Conservation (phyloP, 1,140 invertebrate species). For the Aphidius ervi region DNA sequence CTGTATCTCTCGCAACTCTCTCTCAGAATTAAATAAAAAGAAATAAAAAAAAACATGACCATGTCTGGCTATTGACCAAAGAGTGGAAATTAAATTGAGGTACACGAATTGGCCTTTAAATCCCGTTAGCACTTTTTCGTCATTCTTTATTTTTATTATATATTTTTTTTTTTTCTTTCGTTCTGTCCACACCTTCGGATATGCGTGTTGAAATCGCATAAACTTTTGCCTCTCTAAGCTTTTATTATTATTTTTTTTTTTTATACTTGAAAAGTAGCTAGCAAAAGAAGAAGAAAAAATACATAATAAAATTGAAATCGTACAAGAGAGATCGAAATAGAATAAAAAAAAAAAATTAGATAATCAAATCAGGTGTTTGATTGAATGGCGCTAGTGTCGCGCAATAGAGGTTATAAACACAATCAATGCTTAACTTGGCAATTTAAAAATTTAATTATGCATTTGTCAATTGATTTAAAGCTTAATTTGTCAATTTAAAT, state of each 20-base stretch:
- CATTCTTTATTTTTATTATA: conserved; percentile 11
- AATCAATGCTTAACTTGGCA: background rate
- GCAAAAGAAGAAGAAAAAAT: too few relatives aligned
- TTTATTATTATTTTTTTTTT: too few relatives aligned
- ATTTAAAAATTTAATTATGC: background rate
- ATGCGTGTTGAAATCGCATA: conserved; percentile 8
- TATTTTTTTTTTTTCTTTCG: too few relatives aligned
- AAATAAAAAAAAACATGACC: conserved; percentile 8
- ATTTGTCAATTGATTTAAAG: background rate
- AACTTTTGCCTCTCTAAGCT: background rate
- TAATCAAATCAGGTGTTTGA: too few relatives aligned
- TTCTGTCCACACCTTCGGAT: too few relatives aligned
- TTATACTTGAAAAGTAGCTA: too few relatives aligned
- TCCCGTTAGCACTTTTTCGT: conserved; percentile 47
- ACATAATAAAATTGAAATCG: too few relatives aligned
- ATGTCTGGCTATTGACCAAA: conserved; percentile 3
- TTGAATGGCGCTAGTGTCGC: background rate
- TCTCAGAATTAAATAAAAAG: conserved; percentile 31
- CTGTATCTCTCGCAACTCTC: conserved; percentile 35
- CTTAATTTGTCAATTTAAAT: too few relatives aligned
- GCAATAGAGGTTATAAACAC: background rate
- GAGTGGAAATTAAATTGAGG: conserved; percentile 18
- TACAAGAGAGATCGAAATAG: too few relatives aligned
- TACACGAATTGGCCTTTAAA: conserved; percentile 44
- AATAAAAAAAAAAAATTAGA: too few relatives aligned